phyloP scores from a whole-genome alignment of 2,888 invertebrate species.

The Pterostichus niger region DNA sequence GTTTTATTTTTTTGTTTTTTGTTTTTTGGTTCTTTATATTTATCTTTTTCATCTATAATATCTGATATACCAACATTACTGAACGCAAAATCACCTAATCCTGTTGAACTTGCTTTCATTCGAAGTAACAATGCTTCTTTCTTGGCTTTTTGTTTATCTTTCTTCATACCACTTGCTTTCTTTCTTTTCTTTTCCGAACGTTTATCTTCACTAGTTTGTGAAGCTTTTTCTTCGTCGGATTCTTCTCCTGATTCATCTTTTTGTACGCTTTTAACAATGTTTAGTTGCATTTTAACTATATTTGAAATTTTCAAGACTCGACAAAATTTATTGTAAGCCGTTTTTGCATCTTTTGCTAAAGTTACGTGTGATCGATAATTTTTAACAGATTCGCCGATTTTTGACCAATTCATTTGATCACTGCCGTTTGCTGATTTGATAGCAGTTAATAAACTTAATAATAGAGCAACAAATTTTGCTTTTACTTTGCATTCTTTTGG shows the following conservation, averaged over 20 bases:
- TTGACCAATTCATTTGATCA: slow-evolving; percentile 76
- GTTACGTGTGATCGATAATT: slow-evolving; percentile 74
- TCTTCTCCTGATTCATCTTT: slow-evolving; percentile 68
- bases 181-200: slow-evolving; percentile 73
- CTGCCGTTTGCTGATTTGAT: slow-evolving; percentile 76
- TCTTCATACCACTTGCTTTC: slow-evolving; percentile 73
- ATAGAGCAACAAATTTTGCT: slow-evolving; percentile 80
- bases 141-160: slow-evolving; percentile 76
- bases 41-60: slow-evolving; percentile 20
- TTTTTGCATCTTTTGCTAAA: slow-evolving; percentile 77
- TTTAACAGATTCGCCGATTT: slow-evolving; percentile 74
- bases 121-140: slow-evolving; percentile 77
- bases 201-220: slow-evolving; percentile 68
- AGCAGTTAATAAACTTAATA: slow-evolving; percentile 79
- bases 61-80: slow-evolving; percentile 69
- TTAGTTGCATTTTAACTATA: slow-evolving; percentile 72
- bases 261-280: slow-evolving; percentile 71
- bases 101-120: slow-evolving; percentile 77
- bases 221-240: slow-evolving; percentile 67
- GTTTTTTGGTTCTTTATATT: slow-evolving; percentile 68
- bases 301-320: slow-evolving; percentile 75
- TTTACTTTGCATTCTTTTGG: slow-evolving; percentile 76
- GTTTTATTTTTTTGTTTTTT: slow-evolving; percentile 67
- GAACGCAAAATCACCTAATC: slow-evolving; percentile 74
- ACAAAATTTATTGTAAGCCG: slow-evolving; percentile 77